Conservation (phyloP, 2,113 vertebrate species). For the Corythoichthys haematopterus region DNA sequence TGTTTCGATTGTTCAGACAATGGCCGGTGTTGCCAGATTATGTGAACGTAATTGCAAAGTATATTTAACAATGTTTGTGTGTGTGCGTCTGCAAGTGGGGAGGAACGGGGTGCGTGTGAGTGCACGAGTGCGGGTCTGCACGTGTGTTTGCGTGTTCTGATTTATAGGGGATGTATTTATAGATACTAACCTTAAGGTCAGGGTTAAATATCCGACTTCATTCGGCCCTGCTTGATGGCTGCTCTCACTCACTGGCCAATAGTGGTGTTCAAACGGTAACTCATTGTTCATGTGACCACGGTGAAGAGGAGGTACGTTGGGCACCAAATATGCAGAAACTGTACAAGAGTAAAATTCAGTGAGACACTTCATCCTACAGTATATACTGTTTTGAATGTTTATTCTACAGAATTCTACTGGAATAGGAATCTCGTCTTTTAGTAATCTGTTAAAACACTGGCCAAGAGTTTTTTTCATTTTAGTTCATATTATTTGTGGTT, state of each 20-base stretch:
- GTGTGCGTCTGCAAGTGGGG: too few species aligned
- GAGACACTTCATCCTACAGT: neutral
- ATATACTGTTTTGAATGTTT: too few species aligned
- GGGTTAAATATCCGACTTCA: conserved; percentile 37
- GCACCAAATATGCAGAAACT: neutral
- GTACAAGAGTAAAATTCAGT: neutral
- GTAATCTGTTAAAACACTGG: neutral
- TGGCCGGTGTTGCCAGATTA: too few species aligned
- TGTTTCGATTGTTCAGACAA: too few species aligned
- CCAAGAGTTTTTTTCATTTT: too few species aligned
- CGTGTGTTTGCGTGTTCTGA: conserved; percentile 4
- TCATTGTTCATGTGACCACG: conserved; percentile 18
- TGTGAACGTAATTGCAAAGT: too few species aligned
- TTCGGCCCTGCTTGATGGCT: conserved; percentile 20
- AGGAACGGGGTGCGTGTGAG: too few species aligned
- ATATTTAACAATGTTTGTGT: too few species aligned
- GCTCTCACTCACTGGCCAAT: conserved; percentile 12
- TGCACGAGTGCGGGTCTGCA: too few species aligned
- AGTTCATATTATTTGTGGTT: too few species aligned
- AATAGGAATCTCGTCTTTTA: neutral
- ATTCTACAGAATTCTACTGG: neutral
- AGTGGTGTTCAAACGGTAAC: conserved; percentile 16
- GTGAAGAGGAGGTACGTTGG: too few species aligned
- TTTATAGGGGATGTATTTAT: conserved; percentile 1
- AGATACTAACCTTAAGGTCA: conserved; percentile 16